Evolutionary conservation across 2,888 invertebrate genomes (phyloP), one percentile per base, ranked within the genome.

Genomic region (Pseudococcus jackbeardsleyi): DNA sequence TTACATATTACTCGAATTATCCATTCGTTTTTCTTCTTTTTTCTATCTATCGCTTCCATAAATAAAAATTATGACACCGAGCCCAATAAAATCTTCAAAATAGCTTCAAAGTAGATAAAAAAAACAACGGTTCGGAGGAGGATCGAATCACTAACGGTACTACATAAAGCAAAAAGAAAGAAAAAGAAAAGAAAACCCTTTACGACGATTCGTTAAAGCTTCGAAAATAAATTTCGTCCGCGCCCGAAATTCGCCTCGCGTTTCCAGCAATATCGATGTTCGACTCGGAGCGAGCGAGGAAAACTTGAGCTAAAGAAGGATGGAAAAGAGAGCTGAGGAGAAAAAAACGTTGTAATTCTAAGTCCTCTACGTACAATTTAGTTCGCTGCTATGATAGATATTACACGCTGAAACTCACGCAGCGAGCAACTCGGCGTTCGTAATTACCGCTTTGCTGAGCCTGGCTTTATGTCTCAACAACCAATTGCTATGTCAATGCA

Each of bases 41-140:
- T 19, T 64, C 22, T 22, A 22, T 19, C 64, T 19, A 15, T 22
- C 64, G 64, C 22, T 64, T 64, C 22, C 4, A 64, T 64, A 64
- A 64, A 64, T 64, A 64, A 64, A 64, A 64, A 64, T 64, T 64
- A 64, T 64, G 64, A 64, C 19, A 64, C 64, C 64, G 64, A 64
- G 22, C 22, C 64, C 64, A 64, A 64, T 64, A 64, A 64, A 64
- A 64, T 22, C 22, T 64, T 22, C 22, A 64, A 64, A 64, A 64
- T 64, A 22, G 64, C 64, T 22, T 22, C 64, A 8, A n/a, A 64
- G 22, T 22, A 64, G 64, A 9, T 19, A 0, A 48, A 84, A 19
- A 48, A 48, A 84, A 84, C 17, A 39, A 84, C 26, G 26, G 48
- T 79, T 33, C 3, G 26, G 26, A 33, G 79, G 33, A 22, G 33